Conservation (phyloP, 1,140 invertebrate genomes). For the Micrasema longulum region DNA sequence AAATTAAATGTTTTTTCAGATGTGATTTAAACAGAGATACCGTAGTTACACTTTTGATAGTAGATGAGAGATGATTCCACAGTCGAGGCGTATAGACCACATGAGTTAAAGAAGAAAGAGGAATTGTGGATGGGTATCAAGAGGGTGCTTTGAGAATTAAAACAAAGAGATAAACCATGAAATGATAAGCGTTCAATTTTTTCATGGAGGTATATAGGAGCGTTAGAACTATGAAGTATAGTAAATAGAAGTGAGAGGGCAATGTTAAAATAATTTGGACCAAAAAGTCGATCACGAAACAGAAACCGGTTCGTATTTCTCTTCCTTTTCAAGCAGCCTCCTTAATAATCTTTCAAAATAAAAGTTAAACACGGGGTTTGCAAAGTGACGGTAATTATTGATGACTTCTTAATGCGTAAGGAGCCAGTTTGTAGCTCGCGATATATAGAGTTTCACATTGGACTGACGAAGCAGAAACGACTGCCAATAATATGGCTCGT, state of each 20-base stretch:
- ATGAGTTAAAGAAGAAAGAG: constrained; percentile 31
- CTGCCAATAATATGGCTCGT: no score
- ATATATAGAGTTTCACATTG: constrained; percentile 13
- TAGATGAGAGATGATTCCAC: no score
- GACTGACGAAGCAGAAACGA: not conserved
- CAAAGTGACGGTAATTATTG: constrained; percentile 48
- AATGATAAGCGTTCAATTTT: no score
- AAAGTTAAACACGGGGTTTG: constrained; percentile 38
- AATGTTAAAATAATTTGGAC: constrained; percentile 43
- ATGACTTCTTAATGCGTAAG: constrained; percentile 48
- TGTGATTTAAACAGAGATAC: no score
- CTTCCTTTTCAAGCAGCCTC: constrained; percentile 12
- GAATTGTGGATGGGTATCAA: no score
- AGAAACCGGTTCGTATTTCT: constrained; percentile 9
- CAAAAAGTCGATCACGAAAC: constrained; percentile 36
- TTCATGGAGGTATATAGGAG: constrained; percentile 21
- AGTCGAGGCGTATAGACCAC: constrained; percentile 9
- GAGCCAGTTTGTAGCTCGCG: not conserved
- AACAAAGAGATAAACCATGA: no score
- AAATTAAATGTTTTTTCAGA: no score
- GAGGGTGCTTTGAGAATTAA: no score
- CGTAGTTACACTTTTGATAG: no score
- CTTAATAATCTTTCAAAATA: constrained; percentile 41
- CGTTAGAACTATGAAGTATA: no score
- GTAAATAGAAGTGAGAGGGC: constrained; percentile 45